Conservation (phyloP, 1,140 invertebrate species). For the Phenacoccus solenopsis region DNA sequence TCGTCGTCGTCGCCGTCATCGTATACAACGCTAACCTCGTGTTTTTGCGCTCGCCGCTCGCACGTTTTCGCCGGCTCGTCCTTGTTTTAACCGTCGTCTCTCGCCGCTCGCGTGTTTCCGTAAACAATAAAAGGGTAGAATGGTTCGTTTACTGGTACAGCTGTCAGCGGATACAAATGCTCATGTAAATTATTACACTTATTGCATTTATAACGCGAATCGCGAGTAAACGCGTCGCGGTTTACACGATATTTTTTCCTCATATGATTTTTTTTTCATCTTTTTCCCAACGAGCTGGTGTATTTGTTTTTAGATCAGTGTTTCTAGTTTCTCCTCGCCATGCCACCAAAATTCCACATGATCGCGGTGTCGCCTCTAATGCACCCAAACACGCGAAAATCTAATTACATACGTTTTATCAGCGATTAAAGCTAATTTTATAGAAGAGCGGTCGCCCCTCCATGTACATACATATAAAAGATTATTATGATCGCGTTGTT, state of each 20-base stretch:
- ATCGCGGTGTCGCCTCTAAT: neutral
- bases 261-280: neutral
- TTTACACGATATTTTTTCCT: neutral
- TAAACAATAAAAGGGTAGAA: constrained; percentile 3
- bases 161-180: neutral
- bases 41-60: neutral
- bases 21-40: too few species aligned
- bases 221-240: neutral
- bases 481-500: too few species aligned
- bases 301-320: too few species aligned
- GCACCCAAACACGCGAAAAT: neutral
- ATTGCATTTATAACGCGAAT: neutral
- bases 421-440: neutral
- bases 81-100: too few species aligned
- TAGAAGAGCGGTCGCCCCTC: neutral
- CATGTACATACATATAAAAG: too few species aligned
- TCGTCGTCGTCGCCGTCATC: too few species aligned
- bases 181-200: constrained; percentile 3
- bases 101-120: neutral
- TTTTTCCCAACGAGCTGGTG: too few species aligned
- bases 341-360: neutral
- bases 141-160: neutral
- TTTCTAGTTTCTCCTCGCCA: too few species aligned
- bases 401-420: neutral
- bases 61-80: neutral